phyloP scores from a whole-genome alignment of 2,888 invertebrate genomes.

The Zygothrica quintamaculata region DNA sequence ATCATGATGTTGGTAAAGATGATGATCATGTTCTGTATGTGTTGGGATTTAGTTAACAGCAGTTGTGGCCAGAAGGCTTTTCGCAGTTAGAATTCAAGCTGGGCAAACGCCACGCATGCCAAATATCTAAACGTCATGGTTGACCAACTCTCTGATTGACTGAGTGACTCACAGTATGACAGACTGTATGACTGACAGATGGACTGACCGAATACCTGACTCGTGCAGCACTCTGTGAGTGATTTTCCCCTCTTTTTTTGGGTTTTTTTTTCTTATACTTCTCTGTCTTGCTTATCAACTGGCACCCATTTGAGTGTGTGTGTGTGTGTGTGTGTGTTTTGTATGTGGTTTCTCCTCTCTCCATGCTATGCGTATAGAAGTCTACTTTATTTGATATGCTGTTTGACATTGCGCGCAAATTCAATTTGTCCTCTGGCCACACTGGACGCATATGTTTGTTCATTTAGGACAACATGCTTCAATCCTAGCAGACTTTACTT shows the following conservation, averaged over 20 bases:
- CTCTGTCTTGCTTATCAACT: constrained; percentile 64
- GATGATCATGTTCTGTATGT: constrained; percentile 36
- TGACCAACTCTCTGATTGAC: constrained; percentile 22
- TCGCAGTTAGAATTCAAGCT: constrained; percentile 11
- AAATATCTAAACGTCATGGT: constrained; percentile 53
- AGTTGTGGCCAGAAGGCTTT: constrained; percentile 42
- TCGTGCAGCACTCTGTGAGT: constrained; percentile 36
- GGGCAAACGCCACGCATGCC: constrained; percentile 54
- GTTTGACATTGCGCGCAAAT: constrained; percentile 63
- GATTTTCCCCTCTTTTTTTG: constrained; percentile 37
- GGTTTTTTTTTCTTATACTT: constrained; percentile 19
- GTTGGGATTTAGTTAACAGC: constrained; percentile 53
- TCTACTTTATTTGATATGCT: constrained; percentile 73
- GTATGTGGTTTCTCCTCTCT: constrained; percentile 49
- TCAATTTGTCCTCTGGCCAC: constrained; percentile 65
- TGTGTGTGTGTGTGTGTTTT: constrained; percentile 52
- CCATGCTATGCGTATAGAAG: constrained; percentile 50
- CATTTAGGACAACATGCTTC: constrained; percentile 37
- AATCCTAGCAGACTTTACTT: not conserved
- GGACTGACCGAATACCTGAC: not conserved
- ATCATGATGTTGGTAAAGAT: constrained; percentile 22
- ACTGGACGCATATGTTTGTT: constrained; percentile 51
- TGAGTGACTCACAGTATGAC: constrained; percentile 31
- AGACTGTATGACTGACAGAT: constrained; percentile 4
- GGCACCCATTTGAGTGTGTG: no score